phyloP scores from a whole-genome alignment of 64 coral and sea anemone species.

The Dendrophyllia cribrosa region DNA sequence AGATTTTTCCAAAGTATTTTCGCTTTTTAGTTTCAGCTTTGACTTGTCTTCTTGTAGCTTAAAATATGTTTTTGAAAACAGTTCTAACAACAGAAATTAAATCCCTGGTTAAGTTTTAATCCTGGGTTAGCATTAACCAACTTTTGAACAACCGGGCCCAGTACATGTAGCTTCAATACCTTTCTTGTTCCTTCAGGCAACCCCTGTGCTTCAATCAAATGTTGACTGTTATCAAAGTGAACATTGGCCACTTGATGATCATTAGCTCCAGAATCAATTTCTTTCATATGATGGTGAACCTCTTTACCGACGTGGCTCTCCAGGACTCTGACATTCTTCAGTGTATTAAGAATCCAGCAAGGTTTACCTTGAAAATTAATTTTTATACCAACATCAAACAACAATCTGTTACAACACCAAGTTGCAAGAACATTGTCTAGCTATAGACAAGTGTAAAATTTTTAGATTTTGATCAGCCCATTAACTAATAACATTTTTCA shows the following conservation, averaged over 20 bases:
- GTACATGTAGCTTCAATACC: slow-evolving; percentile 16
- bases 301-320: slow-evolving; percentile 92
- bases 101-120: too few species aligned
- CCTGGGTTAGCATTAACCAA: too few species aligned
- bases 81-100: too few species aligned
- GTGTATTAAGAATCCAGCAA: slow-evolving; percentile 90
- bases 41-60: too few species aligned
- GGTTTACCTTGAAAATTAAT: slow-evolving; percentile 65
- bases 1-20: too few species aligned
- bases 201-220: slow-evolving; percentile 43
- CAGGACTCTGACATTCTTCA: slow-evolving; percentile 85
- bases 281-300: slow-evolving; percentile 86
- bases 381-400: neutral
- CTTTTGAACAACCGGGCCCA: too few species aligned
- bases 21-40: too few species aligned
- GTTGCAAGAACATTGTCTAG: too few species aligned
- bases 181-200: slow-evolving; percentile 77
- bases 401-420: neutral
- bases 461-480: too few species aligned
- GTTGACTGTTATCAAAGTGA: slow-evolving; percentile 14
- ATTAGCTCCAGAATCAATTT: slow-evolving; percentile 20
- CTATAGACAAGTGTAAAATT: too few species aligned
- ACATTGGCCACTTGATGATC: neutral
- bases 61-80: too few species aligned
- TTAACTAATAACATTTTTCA: too few species aligned